Base-by-base conservation (phyloP, 2,113 vertebrate genomes). In the Micronycteris hirsuta region DNA sequence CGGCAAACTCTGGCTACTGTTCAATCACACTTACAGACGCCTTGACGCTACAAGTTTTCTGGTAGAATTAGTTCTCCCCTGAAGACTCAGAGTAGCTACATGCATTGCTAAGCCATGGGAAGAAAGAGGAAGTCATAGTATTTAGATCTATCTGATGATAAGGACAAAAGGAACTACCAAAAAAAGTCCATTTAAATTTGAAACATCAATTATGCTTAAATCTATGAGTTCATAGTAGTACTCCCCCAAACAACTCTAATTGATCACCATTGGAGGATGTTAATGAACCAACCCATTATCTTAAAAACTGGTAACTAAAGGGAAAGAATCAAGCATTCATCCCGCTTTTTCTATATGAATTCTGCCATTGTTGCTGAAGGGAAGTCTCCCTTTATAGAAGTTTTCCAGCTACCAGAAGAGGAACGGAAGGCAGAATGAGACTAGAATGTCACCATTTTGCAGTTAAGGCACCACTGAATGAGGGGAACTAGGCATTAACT, bases 301-400 rank as follows among this genome's bases (percentile, higher is more conserved):
- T 94, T 58, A 73, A 86, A 93, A 96, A 49, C 56, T 74, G 43
- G 85, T 47, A 89, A 93, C 74, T 36, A 95, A 70, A 80, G 38
- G 73, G 28, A 16, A 97, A 96, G 91, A 96, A 96, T 96, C 33
- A 28, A 76, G 94, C 94, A 94, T 97, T 97, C 97, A 97, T 94
- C 49, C n/a, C 38, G 68, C n/a, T 36, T 68, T 71, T 93, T 81
- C 91, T 70, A 70, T 63, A 91, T 97, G 96, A 97, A 97, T 97
- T 80, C 90, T 81, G 24, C 83, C 89, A 95, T 97, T 97, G 97
- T 97, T 31, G 36, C 54, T 5, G 4, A 87, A 86, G 89, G 96
- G 58, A 95, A 82, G 91, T 95, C 95, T 95, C 97, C 89, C 91
- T 96, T 96, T 95, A 93, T 71, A 96, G 95, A 93, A 58, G 45